These are phyloP conservation scores for Eciton burchellii DNA, from an alignment of 1,140 invertebrate genomes.

Conservation along the genomic window DNA sequence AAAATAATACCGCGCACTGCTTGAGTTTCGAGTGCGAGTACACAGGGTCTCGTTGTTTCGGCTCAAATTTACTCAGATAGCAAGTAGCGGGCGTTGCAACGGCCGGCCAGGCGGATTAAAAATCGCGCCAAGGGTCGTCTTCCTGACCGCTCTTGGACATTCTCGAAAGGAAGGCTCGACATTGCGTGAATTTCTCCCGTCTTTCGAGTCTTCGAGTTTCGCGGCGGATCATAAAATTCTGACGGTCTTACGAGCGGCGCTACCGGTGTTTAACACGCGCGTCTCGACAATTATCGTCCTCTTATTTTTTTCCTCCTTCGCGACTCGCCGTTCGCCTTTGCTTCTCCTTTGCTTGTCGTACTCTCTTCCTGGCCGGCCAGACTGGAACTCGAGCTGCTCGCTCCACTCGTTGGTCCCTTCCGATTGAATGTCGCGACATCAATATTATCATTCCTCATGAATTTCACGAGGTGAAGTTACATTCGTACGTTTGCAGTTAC, in stretches of 20 bases:
- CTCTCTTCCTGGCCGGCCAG: constrained; percentile 25
- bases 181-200: background rate
- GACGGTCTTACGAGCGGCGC: constrained; percentile 33
- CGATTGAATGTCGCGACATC: background rate
- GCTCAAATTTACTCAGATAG: constrained; percentile 46
- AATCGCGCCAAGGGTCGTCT: too few relatives aligned
- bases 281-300: constrained; percentile 41
- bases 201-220: constrained; percentile 16
- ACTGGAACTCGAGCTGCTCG: constrained; percentile 44
- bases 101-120: constrained; percentile 5
- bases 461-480: background rate
- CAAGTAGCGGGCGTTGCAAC: background rate
- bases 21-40: constrained; percentile 29
- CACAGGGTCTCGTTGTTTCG: constrained; percentile 18
- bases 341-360: constrained; percentile 51
- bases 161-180: too few relatives aligned
- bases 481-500: background rate
- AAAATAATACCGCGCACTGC: constrained; percentile 46
- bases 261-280: constrained; percentile 63
- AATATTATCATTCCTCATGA: background rate
- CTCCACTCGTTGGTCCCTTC: constrained; percentile 44
- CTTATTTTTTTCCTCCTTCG: constrained; percentile 49
- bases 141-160: background rate
- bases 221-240: background rate
- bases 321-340: constrained; percentile 75